A percentile compares a stretch with the other conserved stretches of the same genome.
Evolutionary conservation across 2,888 invertebrate species (phyloP).

Genomic region (Physocephala rufipes): DNA sequence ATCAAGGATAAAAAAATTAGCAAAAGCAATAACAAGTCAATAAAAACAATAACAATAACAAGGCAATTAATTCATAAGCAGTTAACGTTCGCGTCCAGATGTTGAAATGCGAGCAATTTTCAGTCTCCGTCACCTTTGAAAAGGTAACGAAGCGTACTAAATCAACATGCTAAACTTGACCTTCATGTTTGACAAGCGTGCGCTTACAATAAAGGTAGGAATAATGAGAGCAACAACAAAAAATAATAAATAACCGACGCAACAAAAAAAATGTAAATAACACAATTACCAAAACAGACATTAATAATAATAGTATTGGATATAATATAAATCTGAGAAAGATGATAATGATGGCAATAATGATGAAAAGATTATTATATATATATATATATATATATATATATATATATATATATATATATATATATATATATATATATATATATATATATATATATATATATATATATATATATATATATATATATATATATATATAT

Average conservation of each 20-base stretch:
- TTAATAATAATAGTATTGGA: too few relatives aligned
- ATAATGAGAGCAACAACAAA: not conserved
- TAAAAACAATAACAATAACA: not conserved
- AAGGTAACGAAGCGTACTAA: conserved; percentile 20
- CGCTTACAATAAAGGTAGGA: conserved; percentile 20
- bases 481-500: too few relatives aligned
- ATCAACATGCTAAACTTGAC: conserved; percentile 20
- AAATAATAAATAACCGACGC: too few relatives aligned
- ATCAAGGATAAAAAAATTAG: too few relatives aligned
- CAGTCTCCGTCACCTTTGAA: not conserved
- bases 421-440: too few relatives aligned
- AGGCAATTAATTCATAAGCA: not conserved
- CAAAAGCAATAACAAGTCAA: not conserved
- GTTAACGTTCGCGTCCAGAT: not conserved
- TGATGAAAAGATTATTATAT: not conserved
- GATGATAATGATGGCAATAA: not conserved
- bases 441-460: too few relatives aligned
- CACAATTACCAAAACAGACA: too few relatives aligned
- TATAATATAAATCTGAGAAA: too few relatives aligned
- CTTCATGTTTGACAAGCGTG: conserved; percentile 28
- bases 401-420: too few relatives aligned
- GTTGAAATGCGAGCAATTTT: not conserved
- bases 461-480: too few relatives aligned
- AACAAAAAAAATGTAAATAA: not conserved
- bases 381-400: too few relatives aligned